Conservation (phyloP, 1,140 invertebrate genomes). For the Magallana angulata region DNA sequence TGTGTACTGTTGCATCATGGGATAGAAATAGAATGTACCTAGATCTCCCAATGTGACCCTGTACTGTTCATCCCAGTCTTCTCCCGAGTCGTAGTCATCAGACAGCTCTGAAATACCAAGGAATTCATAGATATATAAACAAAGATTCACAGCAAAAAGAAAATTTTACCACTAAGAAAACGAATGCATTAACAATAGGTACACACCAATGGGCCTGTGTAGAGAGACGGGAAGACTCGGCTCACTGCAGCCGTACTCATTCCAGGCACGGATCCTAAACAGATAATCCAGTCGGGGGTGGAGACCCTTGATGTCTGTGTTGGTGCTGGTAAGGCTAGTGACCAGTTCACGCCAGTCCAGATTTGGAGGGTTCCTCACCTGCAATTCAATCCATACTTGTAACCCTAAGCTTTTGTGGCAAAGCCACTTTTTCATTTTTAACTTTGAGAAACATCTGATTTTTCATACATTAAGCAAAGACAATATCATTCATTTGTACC, state of each 20-base stretch:
- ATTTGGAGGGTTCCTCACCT: constrained; percentile 59
- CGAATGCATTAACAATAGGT: neutral
- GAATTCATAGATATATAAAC: neutral
- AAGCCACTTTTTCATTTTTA: too few species aligned
- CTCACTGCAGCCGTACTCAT: constrained; percentile 96
- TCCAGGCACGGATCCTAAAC: constrained; percentile 97
- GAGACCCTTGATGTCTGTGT: constrained; percentile 66
- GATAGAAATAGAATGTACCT: neutral
- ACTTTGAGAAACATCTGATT: too few species aligned
- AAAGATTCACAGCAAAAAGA: too few species aligned
- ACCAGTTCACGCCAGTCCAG: constrained; percentile 74
- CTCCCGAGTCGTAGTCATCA: constrained; percentile 11
- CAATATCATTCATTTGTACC: too few species aligned
- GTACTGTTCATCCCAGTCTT: constrained; percentile 45
- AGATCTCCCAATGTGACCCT: constrained; percentile 32
- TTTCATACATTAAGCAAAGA: too few species aligned
- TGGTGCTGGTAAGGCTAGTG: constrained; percentile 60
- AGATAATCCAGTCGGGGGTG: constrained; percentile 90
- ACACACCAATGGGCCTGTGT: constrained; percentile 72
- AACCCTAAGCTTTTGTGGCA: neutral
- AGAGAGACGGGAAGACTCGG: constrained; percentile 86
- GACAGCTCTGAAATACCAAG: constrained; percentile 1
- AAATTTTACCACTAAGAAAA: too few species aligned
- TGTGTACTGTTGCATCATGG: neutral
- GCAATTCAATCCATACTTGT: neutral